Evolutionary conservation across 1,140 invertebrate genomes (phyloP).

Genomic region (Drosophila kanapiae): DNA sequence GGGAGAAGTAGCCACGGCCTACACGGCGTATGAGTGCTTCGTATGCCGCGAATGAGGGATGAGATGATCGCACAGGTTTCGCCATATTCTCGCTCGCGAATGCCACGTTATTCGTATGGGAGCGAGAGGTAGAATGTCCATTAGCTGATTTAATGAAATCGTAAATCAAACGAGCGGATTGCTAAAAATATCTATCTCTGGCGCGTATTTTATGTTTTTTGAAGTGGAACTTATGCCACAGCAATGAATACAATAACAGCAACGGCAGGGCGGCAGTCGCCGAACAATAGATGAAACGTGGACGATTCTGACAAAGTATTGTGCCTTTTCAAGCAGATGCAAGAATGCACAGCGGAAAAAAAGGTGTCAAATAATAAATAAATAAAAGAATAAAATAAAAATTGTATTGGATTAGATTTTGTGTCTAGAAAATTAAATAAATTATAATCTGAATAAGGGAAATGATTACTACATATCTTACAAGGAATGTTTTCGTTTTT

Average conservation of each 20-base stretch:
- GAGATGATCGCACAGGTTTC: constrained; percentile 67
- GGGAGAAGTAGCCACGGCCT: constrained; percentile 16
- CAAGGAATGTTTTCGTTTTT: neutral
- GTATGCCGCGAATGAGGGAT: constrained; percentile 14
- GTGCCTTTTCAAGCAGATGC: constrained; percentile 14
- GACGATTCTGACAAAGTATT: constrained; percentile 74
- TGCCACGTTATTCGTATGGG: constrained; percentile 3
- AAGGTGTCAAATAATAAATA: too few species aligned
- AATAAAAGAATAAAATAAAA: too few species aligned
- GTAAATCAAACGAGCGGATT: constrained; percentile 82
- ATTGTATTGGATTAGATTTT: too few species aligned
- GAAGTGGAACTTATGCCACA: constrained; percentile 80
- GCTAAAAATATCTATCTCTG: constrained; percentile 67
- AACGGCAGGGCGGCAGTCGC: constrained; percentile 28
- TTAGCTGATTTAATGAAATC: constrained; percentile 84
- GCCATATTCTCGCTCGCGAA: constrained; percentile 38
- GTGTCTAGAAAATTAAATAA: too few species aligned
- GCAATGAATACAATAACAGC: constrained; percentile 40
- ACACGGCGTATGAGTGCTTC: constrained; percentile 47
- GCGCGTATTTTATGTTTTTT: constrained; percentile 83
- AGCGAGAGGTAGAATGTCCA: constrained; percentile 66
- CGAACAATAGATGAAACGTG: constrained; percentile 81
- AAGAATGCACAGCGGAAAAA: constrained; percentile 8
- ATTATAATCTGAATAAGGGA: too few species aligned
- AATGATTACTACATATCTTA: neutral